Base-by-base conservation (phyloP, 1,140 invertebrate species). In the Penaeus japonicus region DNA sequence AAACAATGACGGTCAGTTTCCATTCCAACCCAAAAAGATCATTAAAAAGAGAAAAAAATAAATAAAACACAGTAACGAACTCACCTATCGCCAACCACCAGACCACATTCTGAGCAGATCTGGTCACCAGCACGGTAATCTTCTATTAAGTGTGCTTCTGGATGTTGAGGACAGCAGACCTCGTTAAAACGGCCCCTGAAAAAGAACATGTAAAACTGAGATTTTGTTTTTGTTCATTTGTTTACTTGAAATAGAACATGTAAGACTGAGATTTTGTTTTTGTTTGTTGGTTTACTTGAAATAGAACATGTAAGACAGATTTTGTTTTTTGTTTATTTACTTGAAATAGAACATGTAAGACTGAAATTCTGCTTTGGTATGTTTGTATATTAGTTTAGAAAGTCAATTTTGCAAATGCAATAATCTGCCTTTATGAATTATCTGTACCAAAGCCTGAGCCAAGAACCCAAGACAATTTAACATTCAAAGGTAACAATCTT, bases 121-220 rank as follows among this genome's bases (percentile, higher is more conserved):
- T 99, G 97, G 93, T 99, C 99, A 27, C 99, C 99, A 90, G 99
- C 99, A 92, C 98, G 94, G 92, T 99, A 99, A 93, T 99, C 99
- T 93, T 99, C 99, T 91, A 99, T 97, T 27, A 99, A 94, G 78
- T 96, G 95, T 83, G 98, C 97, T 93, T 99, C 97, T 90, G 99
- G 99, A 94, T 99, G 99, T 90, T 96, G 95, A 92, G 95, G 96
- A 93, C 98, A 99, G 91, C 95, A 96, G 90, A 99, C 92, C 84
- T 91, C 91, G 32, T 91, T 89, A n/a, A 89, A 90, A 83, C 89
- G 81, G 54, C 90, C 89, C 54, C 91, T 85, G 85, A 22, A 82
- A 75, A 17, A 54, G 20, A 83, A 70, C 5, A n/a, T 5, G 30
- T 59, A 59, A 70, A 17, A 47, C 47, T 47, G 1, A 47, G 47